Evolutionary conservation across 30 jellyfish, hydroid and myxozoan genomes (phyloP).

Genomic region (Turritopsis dohrnii): DNA sequence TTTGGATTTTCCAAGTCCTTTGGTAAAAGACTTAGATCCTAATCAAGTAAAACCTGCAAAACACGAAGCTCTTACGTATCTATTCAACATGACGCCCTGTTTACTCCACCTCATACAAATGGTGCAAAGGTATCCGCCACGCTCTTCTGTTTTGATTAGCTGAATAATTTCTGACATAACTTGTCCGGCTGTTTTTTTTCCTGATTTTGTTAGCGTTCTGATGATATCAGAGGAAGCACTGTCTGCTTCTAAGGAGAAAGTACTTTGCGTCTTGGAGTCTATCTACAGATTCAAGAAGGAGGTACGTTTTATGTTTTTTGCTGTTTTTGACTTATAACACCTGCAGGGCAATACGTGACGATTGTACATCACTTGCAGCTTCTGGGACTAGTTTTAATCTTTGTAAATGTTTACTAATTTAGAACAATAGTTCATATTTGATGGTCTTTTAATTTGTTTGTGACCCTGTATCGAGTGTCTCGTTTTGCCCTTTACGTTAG

Average conservation of each 20-base stretch:
- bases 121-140: conserved; percentile 49
- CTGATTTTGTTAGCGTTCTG: background rate
- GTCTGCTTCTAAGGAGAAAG: background rate
- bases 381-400: too few species aligned
- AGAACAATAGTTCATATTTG: too few species aligned
- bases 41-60: conserved; percentile 38
- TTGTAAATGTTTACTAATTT: too few species aligned
- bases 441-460: too few species aligned
- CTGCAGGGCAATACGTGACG: too few species aligned
- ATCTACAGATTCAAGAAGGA: conserved; percentile 9
- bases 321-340: background rate
- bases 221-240: conserved; percentile 8
- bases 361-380: too few species aligned
- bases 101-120: conserved; percentile 48
- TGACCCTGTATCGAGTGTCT: too few species aligned
- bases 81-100: conserved; percentile 46
- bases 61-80: conserved; percentile 43
- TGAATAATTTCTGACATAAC: background rate
- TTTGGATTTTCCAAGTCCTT: conserved; percentile 73
- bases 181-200: background rate
- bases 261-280: background rate
- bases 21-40: conserved; percentile 25
- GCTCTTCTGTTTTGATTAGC: background rate
- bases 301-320: background rate
- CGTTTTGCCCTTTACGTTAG: too few species aligned